Evolutionary conservation across 2,113 vertebrate genomes (phyloP), one percentile per base, ranked within the genome.

Genomic region (Eptesicus fuscus): DNA sequence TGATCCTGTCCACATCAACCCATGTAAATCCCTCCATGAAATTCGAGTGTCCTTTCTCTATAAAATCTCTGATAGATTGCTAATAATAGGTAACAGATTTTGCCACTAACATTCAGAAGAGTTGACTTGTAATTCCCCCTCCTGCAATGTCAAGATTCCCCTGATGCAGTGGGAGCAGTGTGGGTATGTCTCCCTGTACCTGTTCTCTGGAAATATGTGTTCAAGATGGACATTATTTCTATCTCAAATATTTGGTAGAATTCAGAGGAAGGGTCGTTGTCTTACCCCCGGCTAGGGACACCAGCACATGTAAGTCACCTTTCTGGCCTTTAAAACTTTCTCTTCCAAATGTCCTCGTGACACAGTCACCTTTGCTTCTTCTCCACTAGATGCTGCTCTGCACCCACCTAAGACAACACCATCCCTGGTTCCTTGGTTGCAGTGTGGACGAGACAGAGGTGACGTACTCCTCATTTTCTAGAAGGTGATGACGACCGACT

Each of bases 351-450:
- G 11, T 83, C 56, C 28, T 12, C 8, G 3, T 63, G 83, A 86
- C 9, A 44, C 44, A 3, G 17, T 44, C 35, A 42, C 3, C 65
- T 88, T 74, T 25, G 32, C 59, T 18, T 22, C 20, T 74, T n/a
- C 4, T 76, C 84, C 90, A 88, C 94, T 88, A 88, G 90, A 35
- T 69, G 94, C 13, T 22, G 16, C 69, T 77, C 49, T 82, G 2
- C 49, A 22, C 11, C 49, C 83, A 88, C 28, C 11, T 1, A 49
- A 49, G 0, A 51, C 20, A 42, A 32, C 30, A 2, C 6, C 7
- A 30, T 22, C 6, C n/a, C 42, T 35, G 56, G 56, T 37, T 35
- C 44, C 17, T 2, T 17, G 18, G 20, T 82, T 83, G 23, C n/a
- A 5, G 67, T 25, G 76, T 40, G 14, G 37, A 82, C 0, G 1